A percentile compares a stretch with the other conserved stretches of the same genome.
phyloP scores from a whole-genome alignment of 2,113 vertebrate species.

The Odontophorus gujanensis region DNA sequence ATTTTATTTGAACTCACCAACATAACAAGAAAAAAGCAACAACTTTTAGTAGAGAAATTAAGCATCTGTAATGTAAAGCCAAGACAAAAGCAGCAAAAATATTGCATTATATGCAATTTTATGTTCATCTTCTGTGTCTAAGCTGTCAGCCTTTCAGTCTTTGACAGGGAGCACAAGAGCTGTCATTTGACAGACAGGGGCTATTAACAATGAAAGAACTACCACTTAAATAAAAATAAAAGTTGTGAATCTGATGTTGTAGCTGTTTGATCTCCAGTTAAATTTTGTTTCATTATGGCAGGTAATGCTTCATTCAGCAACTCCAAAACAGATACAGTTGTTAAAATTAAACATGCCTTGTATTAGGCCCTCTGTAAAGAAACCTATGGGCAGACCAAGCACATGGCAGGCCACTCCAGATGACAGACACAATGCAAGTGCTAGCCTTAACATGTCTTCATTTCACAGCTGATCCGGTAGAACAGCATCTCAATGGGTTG shows the following conservation, averaged over 20 bases:
- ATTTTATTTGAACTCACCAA: neutral
- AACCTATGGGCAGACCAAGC: accelerated
- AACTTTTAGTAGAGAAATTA: neutral
- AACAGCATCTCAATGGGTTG: conserved; percentile 8
- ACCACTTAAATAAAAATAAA: conserved; percentile 38
- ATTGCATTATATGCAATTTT: neutral
- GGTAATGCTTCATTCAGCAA: neutral
- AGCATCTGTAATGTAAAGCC: neutral
- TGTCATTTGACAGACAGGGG: conserved; percentile 38
- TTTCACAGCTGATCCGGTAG: conserved; percentile 21
- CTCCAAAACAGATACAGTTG: neutral
- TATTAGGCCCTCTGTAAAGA: neutral
- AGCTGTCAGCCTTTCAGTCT: conserved; percentile 25
- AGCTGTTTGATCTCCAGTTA: neutral
- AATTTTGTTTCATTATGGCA: neutral
- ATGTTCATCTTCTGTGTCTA: neutral
- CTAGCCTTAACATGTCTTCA: neutral
- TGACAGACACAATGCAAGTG: neutral
- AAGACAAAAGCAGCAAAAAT: conserved; percentile 31
- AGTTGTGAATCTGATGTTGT: neutral
- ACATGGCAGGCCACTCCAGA: neutral
- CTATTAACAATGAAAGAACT: conserved; percentile 21
- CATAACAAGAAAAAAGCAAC: neutral
- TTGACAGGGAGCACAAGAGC: neutral
- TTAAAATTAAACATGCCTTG: neutral